phyloP scores from a whole-genome alignment of 1,140 invertebrate species.

The Heliconius hewitsoni region DNA sequence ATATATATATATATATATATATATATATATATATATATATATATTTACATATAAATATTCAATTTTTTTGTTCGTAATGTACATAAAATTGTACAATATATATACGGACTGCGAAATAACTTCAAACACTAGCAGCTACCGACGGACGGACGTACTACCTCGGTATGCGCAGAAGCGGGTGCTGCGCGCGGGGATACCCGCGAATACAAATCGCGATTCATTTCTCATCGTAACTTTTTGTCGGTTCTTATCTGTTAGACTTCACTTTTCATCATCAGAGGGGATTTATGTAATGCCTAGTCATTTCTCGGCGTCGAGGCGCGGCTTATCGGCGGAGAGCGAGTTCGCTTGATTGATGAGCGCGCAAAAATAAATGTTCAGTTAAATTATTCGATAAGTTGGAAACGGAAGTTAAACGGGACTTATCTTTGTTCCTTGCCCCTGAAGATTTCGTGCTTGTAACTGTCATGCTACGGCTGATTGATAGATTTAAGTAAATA shows the following conservation, averaged over 20 bases:
- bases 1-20: too few relatives aligned
- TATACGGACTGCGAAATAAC: not conserved
- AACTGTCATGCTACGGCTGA: slow-evolving; percentile 74
- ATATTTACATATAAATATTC: not conserved
- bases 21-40: too few relatives aligned
- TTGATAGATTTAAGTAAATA: slow-evolving; percentile 56
- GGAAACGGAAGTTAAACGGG: slow-evolving; percentile 82
- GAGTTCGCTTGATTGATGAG: slow-evolving; percentile 82
- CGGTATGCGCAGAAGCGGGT: slow-evolving; percentile 32
- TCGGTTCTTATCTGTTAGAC: slow-evolving; percentile 83
- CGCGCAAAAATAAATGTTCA: slow-evolving; percentile 83
- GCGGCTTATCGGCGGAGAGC: slow-evolving; percentile 75
- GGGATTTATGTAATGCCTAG: slow-evolving; percentile 83
- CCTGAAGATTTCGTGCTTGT: slow-evolving; percentile 77
- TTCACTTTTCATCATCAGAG: slow-evolving; percentile 83
- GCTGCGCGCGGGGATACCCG: slow-evolving; percentile 50
- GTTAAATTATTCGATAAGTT: slow-evolving; percentile 84
- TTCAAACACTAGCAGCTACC: not conserved
- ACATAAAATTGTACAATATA: not conserved
- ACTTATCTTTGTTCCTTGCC: slow-evolving; percentile 80
- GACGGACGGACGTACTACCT: not conserved
- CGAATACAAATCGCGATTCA: slow-evolving; percentile 82
- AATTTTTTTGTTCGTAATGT: not conserved
- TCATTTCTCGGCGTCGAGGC: slow-evolving; percentile 82
- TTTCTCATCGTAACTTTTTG: slow-evolving; percentile 83